Percentiles rank a stretch among this genome's conserved stretches.
Conservation (phyloP, 2,113 vertebrate genomes). For the Alectura lathami region DNA sequence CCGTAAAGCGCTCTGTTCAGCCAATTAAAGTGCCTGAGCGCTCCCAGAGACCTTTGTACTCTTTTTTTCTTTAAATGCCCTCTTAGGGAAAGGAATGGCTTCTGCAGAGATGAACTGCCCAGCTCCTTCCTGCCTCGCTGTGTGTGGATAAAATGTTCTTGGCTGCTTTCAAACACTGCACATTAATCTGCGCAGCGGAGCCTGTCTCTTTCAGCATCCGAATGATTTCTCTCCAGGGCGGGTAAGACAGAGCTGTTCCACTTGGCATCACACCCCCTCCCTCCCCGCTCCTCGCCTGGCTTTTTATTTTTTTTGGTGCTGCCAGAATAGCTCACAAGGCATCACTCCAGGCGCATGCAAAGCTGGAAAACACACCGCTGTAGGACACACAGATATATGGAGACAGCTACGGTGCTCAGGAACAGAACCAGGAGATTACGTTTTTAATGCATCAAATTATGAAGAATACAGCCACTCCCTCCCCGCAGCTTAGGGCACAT, state of each 20-base stretch:
- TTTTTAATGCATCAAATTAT: slow-evolving; percentile 49
- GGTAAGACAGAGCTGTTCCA: slow-evolving; percentile 36
- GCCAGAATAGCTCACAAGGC: neutral
- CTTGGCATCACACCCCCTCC: slow-evolving; percentile 23
- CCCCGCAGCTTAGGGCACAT: neutral
- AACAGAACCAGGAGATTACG: slow-evolving; percentile 18
- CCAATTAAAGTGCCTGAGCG: slow-evolving; percentile 11
- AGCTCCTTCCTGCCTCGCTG: neutral
- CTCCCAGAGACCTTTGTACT: neutral
- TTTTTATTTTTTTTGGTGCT: neutral
- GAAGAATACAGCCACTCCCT: slow-evolving; percentile 36
- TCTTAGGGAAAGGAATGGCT: slow-evolving; percentile 19
- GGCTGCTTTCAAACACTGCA: slow-evolving; percentile 9
- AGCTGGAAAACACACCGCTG: neutral
- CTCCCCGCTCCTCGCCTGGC: neutral
- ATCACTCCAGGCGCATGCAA: neutral
- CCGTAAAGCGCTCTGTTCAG: neutral
- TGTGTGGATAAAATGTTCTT: slow-evolving; percentile 28
- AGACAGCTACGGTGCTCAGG: slow-evolving; percentile 5
- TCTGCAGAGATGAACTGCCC: slow-evolving; percentile 16
- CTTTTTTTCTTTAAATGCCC: neutral
- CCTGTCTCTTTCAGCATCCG: slow-evolving; percentile 31
- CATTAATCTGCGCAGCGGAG: slow-evolving; percentile 31
- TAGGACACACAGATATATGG: neutral
- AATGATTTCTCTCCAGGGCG: slow-evolving; percentile 27